A percentile compares a stretch with the other conserved stretches of the same genome.
These are phyloP conservation scores for Antechinus flavipes DNA, from an alignment of 2,113 vertebrate species.

Conservation along the genomic window DNA sequence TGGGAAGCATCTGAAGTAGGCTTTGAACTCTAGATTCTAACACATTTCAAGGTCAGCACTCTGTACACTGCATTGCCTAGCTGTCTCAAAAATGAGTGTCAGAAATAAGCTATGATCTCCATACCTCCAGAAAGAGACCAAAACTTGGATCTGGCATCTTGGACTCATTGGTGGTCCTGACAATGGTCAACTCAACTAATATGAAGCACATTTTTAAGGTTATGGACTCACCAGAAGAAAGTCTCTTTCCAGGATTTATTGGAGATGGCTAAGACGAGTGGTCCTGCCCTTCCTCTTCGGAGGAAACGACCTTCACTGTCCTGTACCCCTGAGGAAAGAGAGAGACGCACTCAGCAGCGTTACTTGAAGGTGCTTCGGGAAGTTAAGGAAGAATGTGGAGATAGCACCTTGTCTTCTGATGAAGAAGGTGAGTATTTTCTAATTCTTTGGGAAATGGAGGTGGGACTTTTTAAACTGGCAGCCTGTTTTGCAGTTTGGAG, in stretches of 20 bases:
- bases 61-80: not conserved
- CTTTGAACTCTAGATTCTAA: not conserved
- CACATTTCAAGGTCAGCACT: not conserved
- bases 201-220: not conserved
- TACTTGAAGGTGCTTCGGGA: conserved; percentile 93
- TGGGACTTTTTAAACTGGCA: not conserved
- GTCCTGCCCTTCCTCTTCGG: conserved; percentile 87
- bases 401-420: conserved; percentile 93
- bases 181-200: not conserved
- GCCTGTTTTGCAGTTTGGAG: conserved; percentile 22
- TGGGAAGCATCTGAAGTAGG: not conserved
- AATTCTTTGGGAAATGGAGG: not conserved
- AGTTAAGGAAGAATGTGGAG: conserved; percentile 95
- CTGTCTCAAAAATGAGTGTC: not conserved
- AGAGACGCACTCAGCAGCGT: conserved; percentile 90
- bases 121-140: not conserved
- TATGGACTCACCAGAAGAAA: accelerated
- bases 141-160: not conserved
- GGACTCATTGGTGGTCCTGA: not conserved
- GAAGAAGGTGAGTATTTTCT: conserved; percentile 90
- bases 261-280: conserved; percentile 92
- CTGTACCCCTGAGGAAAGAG: conserved; percentile 88
- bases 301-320: conserved; percentile 82
- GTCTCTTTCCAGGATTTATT: conserved; percentile 88
- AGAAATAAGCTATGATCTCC: not conserved